Evolutionary conservation across 2,888 invertebrate species (phyloP).

Genomic region (Nemotelus nigrinus): DNA sequence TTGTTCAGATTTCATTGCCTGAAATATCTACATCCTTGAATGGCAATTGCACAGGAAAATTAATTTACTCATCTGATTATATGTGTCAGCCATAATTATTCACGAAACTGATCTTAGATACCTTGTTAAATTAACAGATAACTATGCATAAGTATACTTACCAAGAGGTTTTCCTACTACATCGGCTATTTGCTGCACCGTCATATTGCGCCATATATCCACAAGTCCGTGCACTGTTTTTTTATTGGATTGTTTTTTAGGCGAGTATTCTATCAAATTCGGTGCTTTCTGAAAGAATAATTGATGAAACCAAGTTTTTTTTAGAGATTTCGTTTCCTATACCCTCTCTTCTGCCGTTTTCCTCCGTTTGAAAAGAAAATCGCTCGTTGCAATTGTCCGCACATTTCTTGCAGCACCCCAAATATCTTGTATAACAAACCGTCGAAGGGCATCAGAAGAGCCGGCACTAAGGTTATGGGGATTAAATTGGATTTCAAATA

Average conservation of each 20-base stretch:
- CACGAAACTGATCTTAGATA: neutral
- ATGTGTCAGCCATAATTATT: neutral
- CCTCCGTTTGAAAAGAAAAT: slow-evolving; percentile 67
- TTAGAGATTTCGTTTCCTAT: slow-evolving; percentile 49
- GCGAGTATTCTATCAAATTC: slow-evolving; percentile 70
- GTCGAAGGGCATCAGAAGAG: neutral
- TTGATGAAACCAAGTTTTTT: neutral
- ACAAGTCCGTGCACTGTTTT: slow-evolving; percentile 64
- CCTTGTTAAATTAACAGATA: neutral
- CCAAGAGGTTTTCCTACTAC: slow-evolving; percentile 73
- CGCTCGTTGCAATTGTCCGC: slow-evolving; percentile 48
- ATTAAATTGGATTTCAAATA: too few relatives aligned
- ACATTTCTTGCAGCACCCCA: neutral
- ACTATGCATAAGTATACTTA: slow-evolving; percentile 53
- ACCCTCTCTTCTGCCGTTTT: slow-evolving; percentile 74
- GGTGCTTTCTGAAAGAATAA: slow-evolving; percentile 63
- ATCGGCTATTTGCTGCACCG: slow-evolving; percentile 77
- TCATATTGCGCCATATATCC: slow-evolving; percentile 84
- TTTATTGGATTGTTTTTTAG: slow-evolving; percentile 58
- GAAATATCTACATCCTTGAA: too few relatives aligned
- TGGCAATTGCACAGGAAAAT: too few relatives aligned
- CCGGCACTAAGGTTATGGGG: slow-evolving; percentile 23
- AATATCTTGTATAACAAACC: neutral
- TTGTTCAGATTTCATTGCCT: too few relatives aligned
- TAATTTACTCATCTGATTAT: too few relatives aligned